These are phyloP conservation scores for Neodiprion fabricii DNA, from an alignment of 1,140 invertebrate species.

Conservation along the genomic window DNA sequence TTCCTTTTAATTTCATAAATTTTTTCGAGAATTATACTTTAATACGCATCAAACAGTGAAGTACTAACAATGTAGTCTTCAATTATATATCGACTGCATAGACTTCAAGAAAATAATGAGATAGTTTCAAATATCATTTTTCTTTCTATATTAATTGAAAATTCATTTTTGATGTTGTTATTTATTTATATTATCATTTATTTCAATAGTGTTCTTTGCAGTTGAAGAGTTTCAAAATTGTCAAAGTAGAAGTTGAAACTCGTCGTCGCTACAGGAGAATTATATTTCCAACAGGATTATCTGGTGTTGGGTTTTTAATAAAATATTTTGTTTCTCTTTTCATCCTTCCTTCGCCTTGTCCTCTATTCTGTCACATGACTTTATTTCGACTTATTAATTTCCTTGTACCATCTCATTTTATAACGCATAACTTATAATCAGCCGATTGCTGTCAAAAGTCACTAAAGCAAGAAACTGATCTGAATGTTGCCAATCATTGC, in stretches of 20 bases:
- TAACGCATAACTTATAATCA: conserved; percentile 3
- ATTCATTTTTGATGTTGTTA: too few species aligned
- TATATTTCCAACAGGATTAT: neutral
- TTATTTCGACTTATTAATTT: conserved; percentile 5
- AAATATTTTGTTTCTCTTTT: conserved; percentile 7
- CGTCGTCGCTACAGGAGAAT: neutral
- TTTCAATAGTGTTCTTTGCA: too few species aligned
- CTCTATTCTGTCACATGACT: conserved; percentile 11
- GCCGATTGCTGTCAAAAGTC: neutral
- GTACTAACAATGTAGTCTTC: neutral
- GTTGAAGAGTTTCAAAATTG: too few species aligned
- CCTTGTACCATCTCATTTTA: neutral
- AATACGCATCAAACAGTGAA: neutral
- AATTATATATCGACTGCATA: conserved; percentile 6
- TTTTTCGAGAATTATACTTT: neutral
- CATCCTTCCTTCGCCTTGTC: conserved; percentile 12
- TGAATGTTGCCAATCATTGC: conserved; percentile 24
- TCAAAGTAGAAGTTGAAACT: too few species aligned
- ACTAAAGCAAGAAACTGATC: conserved; percentile 33
- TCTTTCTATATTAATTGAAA: neutral
- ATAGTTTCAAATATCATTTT: conserved; percentile 20
- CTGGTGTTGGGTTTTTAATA: conserved; percentile 23
- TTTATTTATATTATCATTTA: too few species aligned
- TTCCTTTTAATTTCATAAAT: neutral
- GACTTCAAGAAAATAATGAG: conserved; percentile 31